Conservation (phyloP, 2,888 invertebrate genomes). For the Tetranychus piercei region DNA sequence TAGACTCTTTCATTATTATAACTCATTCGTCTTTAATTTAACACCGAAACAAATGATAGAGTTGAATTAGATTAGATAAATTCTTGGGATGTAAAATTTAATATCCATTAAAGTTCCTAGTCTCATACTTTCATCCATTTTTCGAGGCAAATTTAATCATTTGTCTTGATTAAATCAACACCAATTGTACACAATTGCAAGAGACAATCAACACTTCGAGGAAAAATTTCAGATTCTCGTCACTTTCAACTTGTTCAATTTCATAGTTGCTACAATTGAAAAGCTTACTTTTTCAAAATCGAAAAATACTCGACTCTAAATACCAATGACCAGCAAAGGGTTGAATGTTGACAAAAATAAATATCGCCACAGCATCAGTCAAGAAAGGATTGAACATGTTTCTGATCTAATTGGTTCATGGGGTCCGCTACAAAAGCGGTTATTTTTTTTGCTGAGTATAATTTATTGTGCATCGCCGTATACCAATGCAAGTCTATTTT, state of each 20-base stretch:
- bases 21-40: too few relatives aligned
- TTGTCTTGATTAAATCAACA: neutral
- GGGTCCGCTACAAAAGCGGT: neutral
- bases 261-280: too few relatives aligned
- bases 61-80: neutral
- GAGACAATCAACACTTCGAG: neutral
- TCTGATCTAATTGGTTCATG: constrained; percentile 4
- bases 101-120: neutral
- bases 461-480: neutral
- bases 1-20: too few relatives aligned
- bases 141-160: neutral
- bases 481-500: constrained; percentile 1
- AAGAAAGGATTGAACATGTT: constrained; percentile 7
- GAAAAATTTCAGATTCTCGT: neutral
- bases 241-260: too few relatives aligned
- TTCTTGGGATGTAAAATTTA: neutral
- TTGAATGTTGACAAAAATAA: neutral
- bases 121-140: too few relatives aligned
- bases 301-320: too few relatives aligned
- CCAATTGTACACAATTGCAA: neutral
- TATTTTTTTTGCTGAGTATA: neutral
- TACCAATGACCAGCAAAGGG: too few relatives aligned
- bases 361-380: neutral
- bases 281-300: too few relatives aligned
- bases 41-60: too few relatives aligned